These are phyloP conservation scores for Caenorhabditis auriculariae DNA, from an alignment of 2,888 invertebrate genomes.

Conservation along the genomic window DNA sequence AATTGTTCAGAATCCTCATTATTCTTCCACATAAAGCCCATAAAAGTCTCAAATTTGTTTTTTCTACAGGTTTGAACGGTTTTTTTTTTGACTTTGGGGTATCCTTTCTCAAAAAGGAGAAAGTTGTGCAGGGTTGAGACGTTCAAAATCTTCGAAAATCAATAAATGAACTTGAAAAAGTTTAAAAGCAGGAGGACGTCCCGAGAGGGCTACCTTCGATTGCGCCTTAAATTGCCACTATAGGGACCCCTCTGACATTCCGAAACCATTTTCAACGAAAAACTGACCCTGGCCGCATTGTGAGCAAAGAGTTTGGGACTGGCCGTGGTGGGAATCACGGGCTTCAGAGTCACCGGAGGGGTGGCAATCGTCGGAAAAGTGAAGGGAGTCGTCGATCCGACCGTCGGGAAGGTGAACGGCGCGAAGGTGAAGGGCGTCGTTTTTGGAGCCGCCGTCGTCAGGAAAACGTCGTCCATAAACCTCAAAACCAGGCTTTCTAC, in stretches of 20 bases:
- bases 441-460: conserved; percentile 19
- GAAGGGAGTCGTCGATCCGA: conserved; percentile 2
- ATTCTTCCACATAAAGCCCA: background rate
- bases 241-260: too few species aligned
- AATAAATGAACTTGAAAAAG: too few species aligned
- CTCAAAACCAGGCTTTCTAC: too few species aligned
- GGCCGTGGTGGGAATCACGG: conserved; percentile 21
- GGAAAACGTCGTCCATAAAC: too few species aligned
- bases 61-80: background rate
- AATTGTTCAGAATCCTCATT: too few species aligned
- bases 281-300: conserved; percentile 37
- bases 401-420: conserved; percentile 20
- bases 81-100: background rate
- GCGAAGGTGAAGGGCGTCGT: conserved; percentile 23
- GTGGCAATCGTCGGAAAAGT: conserved; percentile 6
- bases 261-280: background rate
- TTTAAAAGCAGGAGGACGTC: too few species aligned
- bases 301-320: conserved; percentile 38
- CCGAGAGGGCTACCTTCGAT: too few species aligned
- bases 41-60: background rate
- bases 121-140: background rate
- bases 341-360: conserved; percentile 16
- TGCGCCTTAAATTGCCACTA: too few species aligned
- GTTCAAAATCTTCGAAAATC: background rate
- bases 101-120: background rate